Evolutionary conservation across 2,113 vertebrate species (phyloP).

Genomic region (Polypterus senegalus): DNA sequence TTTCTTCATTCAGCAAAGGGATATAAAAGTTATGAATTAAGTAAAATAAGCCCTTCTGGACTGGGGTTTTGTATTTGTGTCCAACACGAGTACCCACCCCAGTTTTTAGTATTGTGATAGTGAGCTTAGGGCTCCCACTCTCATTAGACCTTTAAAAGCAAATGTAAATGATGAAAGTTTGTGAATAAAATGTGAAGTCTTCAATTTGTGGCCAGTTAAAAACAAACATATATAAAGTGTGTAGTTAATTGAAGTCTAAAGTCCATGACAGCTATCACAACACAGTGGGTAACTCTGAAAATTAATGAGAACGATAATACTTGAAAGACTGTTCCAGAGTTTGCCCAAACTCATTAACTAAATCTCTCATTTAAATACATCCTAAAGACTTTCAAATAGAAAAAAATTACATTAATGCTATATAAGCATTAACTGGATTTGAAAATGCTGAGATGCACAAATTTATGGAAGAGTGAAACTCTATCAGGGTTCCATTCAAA

Average conservation of each 20-base stretch:
- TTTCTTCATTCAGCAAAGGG: too few species aligned
- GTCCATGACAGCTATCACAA: conserved; percentile 97
- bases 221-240: conserved; percentile 50
- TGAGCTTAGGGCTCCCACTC: too few species aligned
- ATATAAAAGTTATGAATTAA: too few species aligned
- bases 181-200: conserved; percentile 28
- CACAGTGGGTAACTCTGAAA: conserved; percentile 95
- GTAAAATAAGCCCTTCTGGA: too few species aligned
- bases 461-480: conserved; percentile 30
- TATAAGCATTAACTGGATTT: conserved; percentile 57
- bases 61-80: too few species aligned
- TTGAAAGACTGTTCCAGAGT: conserved; percentile 98
- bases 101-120: too few species aligned
- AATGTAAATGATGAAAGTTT: background rate
- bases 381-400: conserved; percentile 83
- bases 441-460: conserved; percentile 47
- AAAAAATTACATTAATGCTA: conserved; percentile 72
- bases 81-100: too few species aligned
- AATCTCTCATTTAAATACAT: conserved; percentile 88
- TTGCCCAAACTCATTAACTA: conserved; percentile 99
- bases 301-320: conserved; percentile 99
- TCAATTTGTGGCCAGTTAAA: conserved; percentile 17
- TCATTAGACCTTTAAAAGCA: too few species aligned
- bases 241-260: conserved; percentile 97
- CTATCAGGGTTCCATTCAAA: conserved; percentile 24